Evolutionary conservation across 2,888 invertebrate species (phyloP).

Genomic region (Zygogramma bicolorata): DNA sequence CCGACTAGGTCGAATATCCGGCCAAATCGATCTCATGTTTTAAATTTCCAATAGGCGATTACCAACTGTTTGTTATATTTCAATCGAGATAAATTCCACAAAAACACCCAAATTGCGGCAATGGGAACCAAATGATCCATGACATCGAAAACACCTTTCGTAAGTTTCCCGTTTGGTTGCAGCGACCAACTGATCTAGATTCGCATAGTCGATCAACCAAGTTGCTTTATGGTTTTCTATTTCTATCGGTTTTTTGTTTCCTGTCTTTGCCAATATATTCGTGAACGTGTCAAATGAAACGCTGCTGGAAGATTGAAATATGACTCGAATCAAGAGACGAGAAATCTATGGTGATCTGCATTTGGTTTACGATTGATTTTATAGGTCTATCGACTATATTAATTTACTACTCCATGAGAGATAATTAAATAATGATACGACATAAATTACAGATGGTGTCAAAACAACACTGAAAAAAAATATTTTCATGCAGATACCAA

Average conservation of each 20-base stretch:
- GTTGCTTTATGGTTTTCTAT: conserved; percentile 20
- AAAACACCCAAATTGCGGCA: conserved; percentile 34
- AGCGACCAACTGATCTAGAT: conserved; percentile 44
- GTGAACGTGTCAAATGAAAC: not conserved
- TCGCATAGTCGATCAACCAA: conserved; percentile 42
- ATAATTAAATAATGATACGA: no score
- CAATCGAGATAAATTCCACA: conserved; percentile 25
- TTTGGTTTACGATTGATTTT: no score
- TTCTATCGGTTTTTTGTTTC: not conserved
- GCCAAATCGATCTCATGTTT: not conserved
- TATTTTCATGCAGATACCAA: no score
- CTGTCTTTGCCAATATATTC: conserved; percentile 9
- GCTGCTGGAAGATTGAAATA: not conserved
- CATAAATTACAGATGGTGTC: no score
- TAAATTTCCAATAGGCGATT: not conserved
- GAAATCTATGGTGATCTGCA: no score
- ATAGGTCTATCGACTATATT: no score
- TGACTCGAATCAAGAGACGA: not conserved
- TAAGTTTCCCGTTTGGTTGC: conserved; percentile 38
- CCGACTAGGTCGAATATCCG: not conserved
- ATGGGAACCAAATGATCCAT: conserved; percentile 34
- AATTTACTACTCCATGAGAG: no score
- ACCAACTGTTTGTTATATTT: not conserved
- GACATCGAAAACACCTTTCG: conserved; percentile 41
- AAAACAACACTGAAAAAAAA: no score